Evolutionary conservation across 2,797 vertebrate species (phyloP).

Genomic region (Falco biarmicus): DNA sequence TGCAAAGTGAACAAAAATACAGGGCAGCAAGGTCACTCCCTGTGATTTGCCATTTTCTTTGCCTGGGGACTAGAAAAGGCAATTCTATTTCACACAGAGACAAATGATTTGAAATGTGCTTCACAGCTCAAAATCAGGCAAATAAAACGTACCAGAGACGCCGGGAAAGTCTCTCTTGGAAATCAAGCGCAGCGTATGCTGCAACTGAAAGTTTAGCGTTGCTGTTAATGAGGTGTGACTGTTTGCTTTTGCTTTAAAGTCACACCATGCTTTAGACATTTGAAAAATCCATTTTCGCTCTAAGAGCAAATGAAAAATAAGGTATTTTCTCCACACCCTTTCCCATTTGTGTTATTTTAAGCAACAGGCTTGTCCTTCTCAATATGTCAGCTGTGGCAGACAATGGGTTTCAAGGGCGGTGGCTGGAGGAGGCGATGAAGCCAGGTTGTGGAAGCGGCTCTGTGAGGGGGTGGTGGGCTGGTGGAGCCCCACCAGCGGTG

Average conservation of each 20-base stretch:
- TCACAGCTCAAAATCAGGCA: not conserved
- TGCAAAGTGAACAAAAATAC: not conserved
- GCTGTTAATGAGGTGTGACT: slow-evolving; percentile 35
- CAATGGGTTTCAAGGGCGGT: not conserved
- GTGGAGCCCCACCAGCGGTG: not conserved
- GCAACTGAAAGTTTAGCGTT: not conserved
- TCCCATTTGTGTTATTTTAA: not conserved
- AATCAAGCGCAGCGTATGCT: not conserved
- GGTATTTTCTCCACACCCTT: not conserved
- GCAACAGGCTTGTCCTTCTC: not conserved
- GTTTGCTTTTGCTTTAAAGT: slow-evolving; percentile 25
- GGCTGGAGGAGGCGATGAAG: not conserved
- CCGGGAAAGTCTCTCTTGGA: not conserved
- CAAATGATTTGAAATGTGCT: not conserved
- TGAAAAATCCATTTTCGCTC: slow-evolving; percentile 30
- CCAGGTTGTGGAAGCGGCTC: not conserved
- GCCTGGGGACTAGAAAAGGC: not conserved
- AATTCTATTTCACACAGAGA: slow-evolving; percentile 36
- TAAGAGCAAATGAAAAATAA: not conserved
- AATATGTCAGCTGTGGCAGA: not conserved
- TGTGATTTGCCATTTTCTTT: slow-evolving; percentile 29
- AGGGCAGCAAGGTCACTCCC: not conserved
- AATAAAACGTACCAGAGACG: not conserved
- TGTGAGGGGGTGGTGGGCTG: not conserved
- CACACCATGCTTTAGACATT: not conserved